Percentiles rank a stretch among this genome's conserved stretches.
Conservation (phyloP, 2,888 invertebrate genomes). For the Calameuta filiformis region DNA sequence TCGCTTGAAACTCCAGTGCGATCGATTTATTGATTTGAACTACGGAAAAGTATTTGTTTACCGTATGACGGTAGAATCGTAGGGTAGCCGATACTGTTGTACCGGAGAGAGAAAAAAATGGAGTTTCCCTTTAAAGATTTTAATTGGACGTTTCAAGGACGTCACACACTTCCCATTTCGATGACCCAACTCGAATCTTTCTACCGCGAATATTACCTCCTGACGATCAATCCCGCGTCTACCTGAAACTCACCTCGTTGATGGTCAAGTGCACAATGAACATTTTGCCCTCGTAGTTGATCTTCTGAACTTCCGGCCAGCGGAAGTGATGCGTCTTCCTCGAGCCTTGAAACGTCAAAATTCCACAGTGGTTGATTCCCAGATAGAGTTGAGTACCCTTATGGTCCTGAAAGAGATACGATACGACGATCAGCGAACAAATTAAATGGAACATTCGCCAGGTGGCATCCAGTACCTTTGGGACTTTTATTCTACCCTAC, state of each 20-base stretch:
- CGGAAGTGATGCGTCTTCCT: slow-evolving; percentile 94
- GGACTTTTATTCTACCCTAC: too few relatives aligned
- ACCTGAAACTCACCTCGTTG: slow-evolving; percentile 80
- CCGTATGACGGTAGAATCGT: too few relatives aligned
- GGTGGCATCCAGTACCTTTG: too few relatives aligned
- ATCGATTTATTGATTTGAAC: slow-evolving; percentile 36
- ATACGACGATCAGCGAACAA: too few relatives aligned
- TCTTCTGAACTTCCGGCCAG: slow-evolving; percentile 95
- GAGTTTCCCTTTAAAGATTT: too few relatives aligned
- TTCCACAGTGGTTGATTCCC: slow-evolving; percentile 95
- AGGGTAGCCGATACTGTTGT: too few relatives aligned
- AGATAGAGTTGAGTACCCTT: slow-evolving; percentile 91
- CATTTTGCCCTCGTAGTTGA: slow-evolving; percentile 98
- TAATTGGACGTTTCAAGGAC: not conserved
- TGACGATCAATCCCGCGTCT: not conserved
- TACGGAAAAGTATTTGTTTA: too few relatives aligned
- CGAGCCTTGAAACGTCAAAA: slow-evolving; percentile 94
- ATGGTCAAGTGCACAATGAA: slow-evolving; percentile 94
- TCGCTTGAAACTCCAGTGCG: slow-evolving; percentile 26
- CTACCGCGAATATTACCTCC: too few relatives aligned
- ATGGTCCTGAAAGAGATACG: slow-evolving; percentile 78
- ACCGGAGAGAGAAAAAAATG: too few relatives aligned
- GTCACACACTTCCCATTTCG: not conserved
- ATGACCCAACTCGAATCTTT: too few relatives aligned
- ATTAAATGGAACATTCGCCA: too few relatives aligned